Percentiles rank a stretch among this genome's conserved stretches.
Evolutionary conservation across 2,888 invertebrate genomes (phyloP).

Genomic region (Tetramorium bicarinatum): DNA sequence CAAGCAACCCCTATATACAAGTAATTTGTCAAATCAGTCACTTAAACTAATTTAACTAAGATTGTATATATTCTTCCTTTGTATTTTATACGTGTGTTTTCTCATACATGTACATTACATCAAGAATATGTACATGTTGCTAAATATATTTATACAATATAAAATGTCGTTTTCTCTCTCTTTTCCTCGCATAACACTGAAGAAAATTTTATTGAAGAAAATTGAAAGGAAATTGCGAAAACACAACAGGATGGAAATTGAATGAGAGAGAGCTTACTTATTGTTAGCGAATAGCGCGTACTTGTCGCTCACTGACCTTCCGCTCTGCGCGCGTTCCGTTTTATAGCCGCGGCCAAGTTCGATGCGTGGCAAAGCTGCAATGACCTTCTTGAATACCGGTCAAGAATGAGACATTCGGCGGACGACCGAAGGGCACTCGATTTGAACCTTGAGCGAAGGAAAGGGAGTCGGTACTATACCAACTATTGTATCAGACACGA

Average conservation of each 20-base stretch:
- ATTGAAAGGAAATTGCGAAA: not conserved
- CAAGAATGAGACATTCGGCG: slow-evolving; percentile 78
- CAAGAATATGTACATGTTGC: too few relatives aligned
- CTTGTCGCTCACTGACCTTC: slow-evolving; percentile 79
- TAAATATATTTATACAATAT: too few relatives aligned
- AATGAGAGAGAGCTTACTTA: not conserved
- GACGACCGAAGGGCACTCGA: slow-evolving; percentile 60
- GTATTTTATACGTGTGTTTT: not conserved
- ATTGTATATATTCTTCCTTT: not conserved
- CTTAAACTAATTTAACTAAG: not conserved
- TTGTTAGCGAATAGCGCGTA: not conserved
- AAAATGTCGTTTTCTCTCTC: too few relatives aligned
- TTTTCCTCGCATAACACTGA: too few relatives aligned
- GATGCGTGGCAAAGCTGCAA: slow-evolving; percentile 75
- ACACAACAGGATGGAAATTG: not conserved
- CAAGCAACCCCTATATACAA: not conserved
- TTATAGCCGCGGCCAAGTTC: slow-evolving; percentile 82
- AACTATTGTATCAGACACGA: not conserved
- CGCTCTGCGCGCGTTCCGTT: slow-evolving; percentile 80
- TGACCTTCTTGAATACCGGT: slow-evolving; percentile 84
- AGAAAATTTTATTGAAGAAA: too few relatives aligned
- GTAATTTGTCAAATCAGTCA: not conserved
- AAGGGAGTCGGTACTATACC: slow-evolving; percentile 1
- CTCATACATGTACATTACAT: too few relatives aligned
- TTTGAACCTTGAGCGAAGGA: slow-evolving; percentile 54